Percentiles rank a stretch among this genome's conserved stretches.
Evolutionary conservation across 2,888 invertebrate genomes (phyloP).

Genomic region (Caenorhabditis sp.): DNA sequence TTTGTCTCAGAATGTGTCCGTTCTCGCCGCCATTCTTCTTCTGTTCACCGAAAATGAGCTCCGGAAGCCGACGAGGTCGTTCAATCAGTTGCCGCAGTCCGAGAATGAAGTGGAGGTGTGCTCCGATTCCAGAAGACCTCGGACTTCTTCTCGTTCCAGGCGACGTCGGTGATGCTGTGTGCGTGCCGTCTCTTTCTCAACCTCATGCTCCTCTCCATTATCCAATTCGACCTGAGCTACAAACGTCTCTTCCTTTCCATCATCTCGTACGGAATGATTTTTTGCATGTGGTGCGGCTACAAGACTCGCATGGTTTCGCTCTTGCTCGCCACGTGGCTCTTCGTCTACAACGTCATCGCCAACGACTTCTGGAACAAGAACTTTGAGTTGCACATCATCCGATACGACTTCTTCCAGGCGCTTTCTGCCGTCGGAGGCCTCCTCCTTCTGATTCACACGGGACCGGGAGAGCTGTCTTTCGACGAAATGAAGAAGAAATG

Average conservation of each 20-base stretch:
- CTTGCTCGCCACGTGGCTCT: conserved; percentile 90
- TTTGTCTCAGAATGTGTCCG: conserved; percentile 87
- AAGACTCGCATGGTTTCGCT: conserved; percentile 98
- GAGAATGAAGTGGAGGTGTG: conserved; percentile 82
- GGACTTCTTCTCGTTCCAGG: conserved; percentile 81
- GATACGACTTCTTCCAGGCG: conserved; percentile 98
- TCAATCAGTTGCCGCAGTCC: conserved; percentile 84
- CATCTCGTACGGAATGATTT: conserved; percentile 57
- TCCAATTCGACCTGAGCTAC: conserved; percentile 92
- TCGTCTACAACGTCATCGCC: conserved; percentile 92
- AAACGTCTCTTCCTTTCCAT: conserved; percentile 81
- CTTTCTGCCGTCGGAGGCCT: conserved; percentile 96
- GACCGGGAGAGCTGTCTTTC: conserved; percentile 98
- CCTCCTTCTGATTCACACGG: conserved; percentile 96
- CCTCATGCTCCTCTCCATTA: conserved; percentile 97
- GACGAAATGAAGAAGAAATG: conserved; percentile 99
- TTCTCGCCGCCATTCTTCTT: conserved; percentile 93
- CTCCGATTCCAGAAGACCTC: neutral
- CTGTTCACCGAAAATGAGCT: conserved; percentile 89
- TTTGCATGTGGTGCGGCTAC: conserved; percentile 90
- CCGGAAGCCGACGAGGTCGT: conserved; percentile 66
- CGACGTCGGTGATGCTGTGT: conserved; percentile 94
- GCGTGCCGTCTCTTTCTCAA: conserved; percentile 94
- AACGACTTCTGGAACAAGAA: conserved; percentile 89
- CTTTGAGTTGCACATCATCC: conserved; percentile 92